Conservation (phyloP, 2,888 invertebrate genomes). For the Villa cingulata region DNA sequence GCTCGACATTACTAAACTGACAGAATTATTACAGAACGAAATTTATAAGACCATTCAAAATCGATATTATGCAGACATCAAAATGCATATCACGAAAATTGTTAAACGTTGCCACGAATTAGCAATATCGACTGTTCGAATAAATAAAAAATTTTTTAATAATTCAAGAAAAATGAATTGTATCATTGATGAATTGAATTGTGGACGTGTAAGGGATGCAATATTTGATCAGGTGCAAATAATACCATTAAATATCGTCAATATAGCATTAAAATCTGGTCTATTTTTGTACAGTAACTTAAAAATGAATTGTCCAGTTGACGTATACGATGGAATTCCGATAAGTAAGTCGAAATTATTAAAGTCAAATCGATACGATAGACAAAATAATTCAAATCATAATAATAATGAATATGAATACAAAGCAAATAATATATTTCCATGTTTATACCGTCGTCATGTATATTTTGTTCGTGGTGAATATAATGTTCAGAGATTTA, state of each 20-base stretch:
- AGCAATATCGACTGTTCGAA: slow-evolving; percentile 8
- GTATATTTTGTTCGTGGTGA: slow-evolving; percentile 45
- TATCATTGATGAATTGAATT: slow-evolving; percentile 8
- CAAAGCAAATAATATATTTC: slow-evolving; percentile 32
- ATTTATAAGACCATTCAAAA: no score
- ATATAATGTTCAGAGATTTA: slow-evolving; percentile 39
- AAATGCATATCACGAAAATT: slow-evolving; percentile 4
- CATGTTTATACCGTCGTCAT: slow-evolving; percentile 44
- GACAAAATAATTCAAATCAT: no score
- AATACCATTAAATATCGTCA: slow-evolving; percentile 41
- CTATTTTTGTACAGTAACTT: slow-evolving; percentile 50
- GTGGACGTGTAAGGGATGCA: slow-evolving; percentile 4
- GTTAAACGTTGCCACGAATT: slow-evolving; percentile 3
- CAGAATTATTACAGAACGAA: not conserved
- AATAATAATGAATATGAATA: no score
- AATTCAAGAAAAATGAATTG: not conserved
- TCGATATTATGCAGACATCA: slow-evolving; percentile 3
- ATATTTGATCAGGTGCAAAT: slow-evolving; percentile 44
- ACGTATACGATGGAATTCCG: slow-evolving; percentile 33
- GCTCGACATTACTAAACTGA: no score
- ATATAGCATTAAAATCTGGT: slow-evolving; percentile 42
- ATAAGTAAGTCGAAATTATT: not conserved
- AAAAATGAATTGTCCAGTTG: slow-evolving; percentile 50
- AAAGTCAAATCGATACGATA: not conserved
- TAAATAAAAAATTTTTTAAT: slow-evolving; percentile 5